Evolutionary conservation across 1,140 invertebrate genomes (phyloP).

Genomic region (Leptinotarsa lineolata): DNA sequence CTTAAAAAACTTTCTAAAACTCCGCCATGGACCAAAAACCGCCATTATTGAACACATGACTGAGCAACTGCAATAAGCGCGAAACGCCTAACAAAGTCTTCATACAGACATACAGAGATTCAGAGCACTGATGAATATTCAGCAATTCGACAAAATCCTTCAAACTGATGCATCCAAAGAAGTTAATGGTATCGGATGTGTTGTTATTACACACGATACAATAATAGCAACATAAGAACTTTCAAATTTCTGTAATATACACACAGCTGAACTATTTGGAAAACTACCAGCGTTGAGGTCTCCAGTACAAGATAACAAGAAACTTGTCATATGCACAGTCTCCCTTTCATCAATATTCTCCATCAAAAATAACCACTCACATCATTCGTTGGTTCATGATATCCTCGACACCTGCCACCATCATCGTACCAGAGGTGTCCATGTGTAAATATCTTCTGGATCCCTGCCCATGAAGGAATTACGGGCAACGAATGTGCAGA

Average conservation of each 20-base stretch:
- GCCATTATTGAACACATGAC: no score
- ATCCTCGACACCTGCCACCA: constrained; percentile 13
- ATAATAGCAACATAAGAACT: no score
- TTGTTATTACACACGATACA: background rate
- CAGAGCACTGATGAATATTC: no score
- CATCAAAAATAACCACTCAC: background rate
- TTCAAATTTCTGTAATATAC: background rate
- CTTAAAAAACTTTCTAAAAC: no score
- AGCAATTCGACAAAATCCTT: background rate
- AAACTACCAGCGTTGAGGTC: constrained; percentile 1
- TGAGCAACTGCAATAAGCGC: no score
- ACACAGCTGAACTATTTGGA: constrained; percentile 16
- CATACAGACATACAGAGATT: no score
- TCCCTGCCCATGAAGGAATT: constrained; percentile 26
- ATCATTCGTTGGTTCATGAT: constrained; percentile 19
- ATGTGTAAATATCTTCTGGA: constrained; percentile 16
- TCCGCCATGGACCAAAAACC: no score
- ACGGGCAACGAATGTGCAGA: constrained; percentile 25
- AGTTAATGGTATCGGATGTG: constrained; percentile 11
- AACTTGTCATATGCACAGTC: no score
- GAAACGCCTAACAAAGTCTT: no score
- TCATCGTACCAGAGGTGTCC: background rate
- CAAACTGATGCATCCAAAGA: constrained; percentile 19
- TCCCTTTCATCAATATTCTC: constrained; percentile 9
- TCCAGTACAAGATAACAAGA: no score